Conservation (phyloP, 2,888 invertebrate species). For the Diplolepis rosae region DNA sequence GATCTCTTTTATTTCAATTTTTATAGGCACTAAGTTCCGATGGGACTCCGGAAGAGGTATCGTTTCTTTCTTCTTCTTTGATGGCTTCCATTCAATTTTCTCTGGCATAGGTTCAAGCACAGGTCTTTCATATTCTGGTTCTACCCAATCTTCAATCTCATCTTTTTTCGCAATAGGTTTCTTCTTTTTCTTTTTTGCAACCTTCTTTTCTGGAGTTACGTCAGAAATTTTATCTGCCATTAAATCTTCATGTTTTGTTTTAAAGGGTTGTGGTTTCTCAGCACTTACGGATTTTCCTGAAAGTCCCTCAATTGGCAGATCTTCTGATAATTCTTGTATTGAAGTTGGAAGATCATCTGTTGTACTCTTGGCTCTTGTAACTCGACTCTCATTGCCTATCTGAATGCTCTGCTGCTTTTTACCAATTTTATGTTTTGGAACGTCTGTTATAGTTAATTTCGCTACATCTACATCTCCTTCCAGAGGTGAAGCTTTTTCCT, state of each 20-base stretch:
- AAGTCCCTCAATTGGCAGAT: conserved; percentile 25
- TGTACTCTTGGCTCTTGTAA: conserved; percentile 65
- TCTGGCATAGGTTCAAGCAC: conserved; percentile 59
- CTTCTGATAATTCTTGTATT: conserved; percentile 35
- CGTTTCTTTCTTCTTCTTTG: conserved; percentile 52
- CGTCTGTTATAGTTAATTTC: conserved; percentile 42
- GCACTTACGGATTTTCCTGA: conserved; percentile 21
- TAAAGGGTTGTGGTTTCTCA: conserved; percentile 35
- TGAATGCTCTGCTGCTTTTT: conserved; percentile 67
- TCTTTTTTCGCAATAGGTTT: conserved; percentile 48
- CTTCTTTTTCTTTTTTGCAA: conserved; percentile 49
- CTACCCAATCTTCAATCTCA: conserved; percentile 54
- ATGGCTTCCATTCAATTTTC: conserved; percentile 49
- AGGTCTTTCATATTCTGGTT: conserved; percentile 54
- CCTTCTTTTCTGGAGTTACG: conserved; percentile 52
- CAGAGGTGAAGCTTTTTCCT: conserved; percentile 58
- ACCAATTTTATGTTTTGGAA: conserved; percentile 51
- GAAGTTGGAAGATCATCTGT: conserved; percentile 53
- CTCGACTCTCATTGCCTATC: conserved; percentile 65
- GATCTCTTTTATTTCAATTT: conserved; percentile 9
- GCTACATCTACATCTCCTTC: conserved; percentile 62
- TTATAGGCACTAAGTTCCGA: conserved; percentile 46
- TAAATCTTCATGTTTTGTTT: neutral
- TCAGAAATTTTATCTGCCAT: conserved; percentile 35
- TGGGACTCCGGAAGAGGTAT: conserved; percentile 48